Evolutionary conservation across 1,140 invertebrate genomes (phyloP), one percentile per base, ranked within the genome.

Genomic region (Doryteuthis pealeii): DNA sequence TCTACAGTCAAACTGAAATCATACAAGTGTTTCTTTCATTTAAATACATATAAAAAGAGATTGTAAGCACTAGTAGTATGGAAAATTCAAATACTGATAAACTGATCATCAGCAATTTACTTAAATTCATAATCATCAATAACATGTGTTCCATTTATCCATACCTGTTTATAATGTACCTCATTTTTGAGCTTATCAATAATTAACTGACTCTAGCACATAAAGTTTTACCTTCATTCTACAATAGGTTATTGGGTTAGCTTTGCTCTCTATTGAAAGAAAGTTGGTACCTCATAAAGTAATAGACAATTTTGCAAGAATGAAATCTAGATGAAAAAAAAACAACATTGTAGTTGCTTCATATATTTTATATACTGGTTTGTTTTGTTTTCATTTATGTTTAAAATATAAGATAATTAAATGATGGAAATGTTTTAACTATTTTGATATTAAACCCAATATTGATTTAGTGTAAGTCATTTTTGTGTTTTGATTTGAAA

Each of bases 21-120:
- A 26, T 31, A 66, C 65, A 66, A 66, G 65, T 22, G 14, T 66
- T 66, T 66, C 65, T 66, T 66, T 66, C 65, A 66, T 66, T 66
- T 26, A 66, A 66, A 66, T 14, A 66, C 65, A 66, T 66, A 26
- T 66, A 66, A 14, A 66, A 66, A 66, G 65, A 66, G 65, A 66
- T 66, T 1, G 30, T 66, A 26, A 31, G 2, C 14, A 66, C 65
- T 66, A 66, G 65, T 26, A 66, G 65, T 66, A 66, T 26, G 65
- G 14, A 14, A 66, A 66, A 66, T 66, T 66, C 65, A 66, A 66
- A 26, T 18, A 26, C 28, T 26, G 26, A 66, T 1, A 14, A 66
- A 66, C 65, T 66, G 65, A 66, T 26, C 28, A 66, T 66, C 65
- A 66, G 30, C 65, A 66, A 66, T 66, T 14, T 18, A 66, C 65